A percentile compares a stretch with the other conserved stretches of the same genome.
phyloP scores from a whole-genome alignment of 2,113 vertebrate species.

The Hylia prasina region DNA sequence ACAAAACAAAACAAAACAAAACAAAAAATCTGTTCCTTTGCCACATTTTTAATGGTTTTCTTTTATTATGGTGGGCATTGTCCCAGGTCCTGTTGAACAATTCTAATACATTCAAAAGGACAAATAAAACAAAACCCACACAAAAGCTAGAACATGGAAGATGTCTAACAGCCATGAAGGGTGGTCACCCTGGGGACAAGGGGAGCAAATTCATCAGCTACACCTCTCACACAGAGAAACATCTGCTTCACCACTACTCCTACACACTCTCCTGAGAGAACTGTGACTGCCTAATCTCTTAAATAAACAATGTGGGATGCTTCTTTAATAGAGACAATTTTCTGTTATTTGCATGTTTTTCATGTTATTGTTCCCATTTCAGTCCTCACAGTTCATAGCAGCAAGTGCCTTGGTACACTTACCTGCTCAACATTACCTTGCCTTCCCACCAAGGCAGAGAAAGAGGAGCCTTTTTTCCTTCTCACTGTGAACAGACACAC shows the following conservation, averaged over 20 bases:
- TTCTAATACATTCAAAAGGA: background rate
- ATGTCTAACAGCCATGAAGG: background rate
- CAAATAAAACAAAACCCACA: background rate
- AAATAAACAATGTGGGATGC: background rate
- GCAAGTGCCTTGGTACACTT: background rate
- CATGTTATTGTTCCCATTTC: background rate
- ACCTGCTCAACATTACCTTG: background rate
- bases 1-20: background rate
- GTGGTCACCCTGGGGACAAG: background rate
- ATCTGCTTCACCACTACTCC: background rate
- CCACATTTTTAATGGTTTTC: background rate
- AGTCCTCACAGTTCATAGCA: background rate
- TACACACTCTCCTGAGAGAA: background rate
- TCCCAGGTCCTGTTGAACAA: background rate
- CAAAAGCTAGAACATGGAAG: background rate
- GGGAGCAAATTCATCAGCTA: background rate
- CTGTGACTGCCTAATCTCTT: background rate
- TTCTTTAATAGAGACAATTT: background rate
- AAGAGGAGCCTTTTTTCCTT: background rate
- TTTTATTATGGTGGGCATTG: background rate
- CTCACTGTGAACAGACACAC: accelerated
- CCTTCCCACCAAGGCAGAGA: background rate
- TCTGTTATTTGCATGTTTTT: background rate
- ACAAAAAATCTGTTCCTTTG: background rate
- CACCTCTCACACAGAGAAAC: background rate